Conservation (phyloP, 92 coral and sea anemone species). For the Zoanthus gigantus region DNA sequence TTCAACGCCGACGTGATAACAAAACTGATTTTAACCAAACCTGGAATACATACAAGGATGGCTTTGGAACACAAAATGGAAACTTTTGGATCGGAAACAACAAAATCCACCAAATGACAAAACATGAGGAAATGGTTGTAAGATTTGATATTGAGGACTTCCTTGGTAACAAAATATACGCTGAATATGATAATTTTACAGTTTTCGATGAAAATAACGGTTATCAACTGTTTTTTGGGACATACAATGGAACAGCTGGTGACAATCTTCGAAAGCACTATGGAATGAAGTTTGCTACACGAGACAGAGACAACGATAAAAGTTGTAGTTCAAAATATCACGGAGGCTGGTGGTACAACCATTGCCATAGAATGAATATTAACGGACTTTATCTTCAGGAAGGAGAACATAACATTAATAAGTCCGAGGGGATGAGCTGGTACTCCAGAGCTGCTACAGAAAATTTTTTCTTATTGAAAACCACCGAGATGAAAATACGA, state of each 20-base stretch:
- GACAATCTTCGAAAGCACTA: not conserved
- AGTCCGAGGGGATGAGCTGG: not conserved
- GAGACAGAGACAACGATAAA: not conserved
- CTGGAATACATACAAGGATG: not conserved
- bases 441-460: too few species aligned
- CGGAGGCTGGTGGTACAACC: slow-evolving; percentile 21
- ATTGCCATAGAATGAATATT: not conserved
- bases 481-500: slow-evolving; percentile 22
- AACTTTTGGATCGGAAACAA: slow-evolving; percentile 34
- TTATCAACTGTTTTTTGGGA: not conserved
- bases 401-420: not conserved
- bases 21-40: not conserved
- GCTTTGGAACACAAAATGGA: not conserved
- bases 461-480: not conserved
- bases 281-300: slow-evolving; percentile 11
- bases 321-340: not conserved
- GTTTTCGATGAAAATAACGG: not conserved
- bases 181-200: slow-evolving; percentile 6
- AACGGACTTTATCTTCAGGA: not conserved
- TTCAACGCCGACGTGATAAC: slow-evolving; percentile 18
- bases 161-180: not conserved
- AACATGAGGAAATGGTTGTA: not conserved
- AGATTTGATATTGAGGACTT: slow-evolving; percentile 35
- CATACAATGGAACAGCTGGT: slow-evolving; percentile 13
- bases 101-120: not conserved